These are phyloP conservation scores for Saccopteryx leptura DNA, from an alignment of 2,113 vertebrate species.

Conservation along the genomic window DNA sequence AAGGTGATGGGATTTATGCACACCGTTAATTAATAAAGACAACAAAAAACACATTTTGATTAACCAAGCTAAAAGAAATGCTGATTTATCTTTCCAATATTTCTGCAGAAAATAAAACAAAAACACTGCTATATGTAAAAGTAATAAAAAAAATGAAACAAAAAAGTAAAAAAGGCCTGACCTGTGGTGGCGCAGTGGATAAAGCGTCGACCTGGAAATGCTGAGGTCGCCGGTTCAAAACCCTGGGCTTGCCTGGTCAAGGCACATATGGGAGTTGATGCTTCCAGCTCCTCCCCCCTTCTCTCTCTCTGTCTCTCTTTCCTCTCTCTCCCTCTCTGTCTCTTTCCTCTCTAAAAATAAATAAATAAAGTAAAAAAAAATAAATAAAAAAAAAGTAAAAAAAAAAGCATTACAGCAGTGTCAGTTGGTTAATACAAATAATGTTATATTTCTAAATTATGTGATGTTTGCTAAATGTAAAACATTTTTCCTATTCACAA, in stretches of 20 bases:
- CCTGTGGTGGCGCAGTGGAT: no score
- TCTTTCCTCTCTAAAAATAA: no score
- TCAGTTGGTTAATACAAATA: not conserved
- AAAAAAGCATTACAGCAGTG: not conserved
- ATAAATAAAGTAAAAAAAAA: not conserved
- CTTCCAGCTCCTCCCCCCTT: no score
- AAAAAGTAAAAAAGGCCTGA: no score
- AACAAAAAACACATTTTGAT: not conserved
- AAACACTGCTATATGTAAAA: not conserved
- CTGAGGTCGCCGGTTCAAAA: no score
- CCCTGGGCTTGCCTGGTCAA: no score
- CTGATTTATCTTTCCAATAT: not conserved
- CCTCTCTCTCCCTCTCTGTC: no score
- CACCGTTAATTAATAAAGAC: not conserved
- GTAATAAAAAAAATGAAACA: not conserved
- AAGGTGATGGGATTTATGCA: not conserved
- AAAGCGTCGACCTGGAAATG: no score
- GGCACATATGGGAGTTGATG: no score
- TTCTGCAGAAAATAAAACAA: not conserved
- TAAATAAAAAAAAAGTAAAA: not conserved
- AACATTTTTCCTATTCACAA: not conserved
- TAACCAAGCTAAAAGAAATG: not conserved
- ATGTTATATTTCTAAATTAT: not conserved
- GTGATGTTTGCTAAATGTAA: not conserved
- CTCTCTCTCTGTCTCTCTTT: no score